A percentile compares a stretch with the other conserved stretches of the same genome.
Evolutionary conservation across 2,113 vertebrate species (phyloP).

Genomic region (Mirounga angustirostris): DNA sequence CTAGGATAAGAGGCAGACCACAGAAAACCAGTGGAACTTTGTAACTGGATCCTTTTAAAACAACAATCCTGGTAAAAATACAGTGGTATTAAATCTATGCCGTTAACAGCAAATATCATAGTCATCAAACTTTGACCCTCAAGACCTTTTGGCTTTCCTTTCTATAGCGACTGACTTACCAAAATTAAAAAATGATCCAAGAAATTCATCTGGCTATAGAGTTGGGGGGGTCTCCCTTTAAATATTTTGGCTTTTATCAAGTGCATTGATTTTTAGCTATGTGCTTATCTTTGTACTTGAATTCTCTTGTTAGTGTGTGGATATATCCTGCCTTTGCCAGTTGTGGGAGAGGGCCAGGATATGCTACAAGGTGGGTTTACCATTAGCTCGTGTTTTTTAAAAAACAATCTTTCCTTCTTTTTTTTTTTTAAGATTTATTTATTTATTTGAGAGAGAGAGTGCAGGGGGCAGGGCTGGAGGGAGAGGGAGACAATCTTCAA

Average conservation of each 20-base stretch:
- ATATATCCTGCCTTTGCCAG: neutral
- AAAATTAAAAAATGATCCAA: neutral
- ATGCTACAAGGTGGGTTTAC: neutral
- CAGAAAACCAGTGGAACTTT: neutral
- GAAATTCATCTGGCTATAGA: neutral
- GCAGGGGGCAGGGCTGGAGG: no score
- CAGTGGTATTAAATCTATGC: neutral
- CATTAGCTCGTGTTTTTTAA: neutral
- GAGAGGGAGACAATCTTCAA: no score
- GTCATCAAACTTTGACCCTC: no score
- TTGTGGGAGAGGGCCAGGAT: neutral
- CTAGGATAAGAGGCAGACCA: neutral
- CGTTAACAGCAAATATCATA: no score
- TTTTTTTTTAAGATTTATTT: no score
- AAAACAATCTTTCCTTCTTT: neutral
- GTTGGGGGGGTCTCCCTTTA: neutral
- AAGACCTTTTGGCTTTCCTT: neutral
- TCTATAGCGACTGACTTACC: neutral
- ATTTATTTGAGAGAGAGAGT: no score
- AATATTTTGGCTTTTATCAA: neutral
- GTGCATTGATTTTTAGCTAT: neutral
- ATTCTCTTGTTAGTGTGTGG: neutral
- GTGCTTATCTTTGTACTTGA: neutral
- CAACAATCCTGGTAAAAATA: neutral
- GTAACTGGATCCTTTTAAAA: neutral